Evolutionary conservation across 2,113 vertebrate species (phyloP).

Genomic region (Shinisaurus crocodilurus): DNA sequence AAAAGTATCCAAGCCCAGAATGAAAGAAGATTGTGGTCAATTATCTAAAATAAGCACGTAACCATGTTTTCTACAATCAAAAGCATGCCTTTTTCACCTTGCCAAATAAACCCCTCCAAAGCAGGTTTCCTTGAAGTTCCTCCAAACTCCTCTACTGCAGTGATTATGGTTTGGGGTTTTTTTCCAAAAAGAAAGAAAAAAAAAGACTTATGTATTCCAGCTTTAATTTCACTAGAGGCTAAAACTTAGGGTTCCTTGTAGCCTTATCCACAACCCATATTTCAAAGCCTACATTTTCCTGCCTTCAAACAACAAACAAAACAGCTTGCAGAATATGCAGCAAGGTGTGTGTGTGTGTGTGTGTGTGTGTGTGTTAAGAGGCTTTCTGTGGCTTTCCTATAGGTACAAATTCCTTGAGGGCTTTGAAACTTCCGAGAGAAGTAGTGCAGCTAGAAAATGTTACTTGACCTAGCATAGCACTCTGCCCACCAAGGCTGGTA

Average conservation of each 20-base stretch:
- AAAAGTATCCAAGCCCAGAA: conserved; percentile 53
- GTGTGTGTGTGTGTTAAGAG: conserved; percentile 4
- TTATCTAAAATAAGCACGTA: conserved; percentile 41
- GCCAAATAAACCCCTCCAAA: conserved; percentile 57
- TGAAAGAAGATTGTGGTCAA: conserved; percentile 44
- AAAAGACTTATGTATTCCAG: conserved; percentile 68
- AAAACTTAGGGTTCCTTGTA: conserved; percentile 65
- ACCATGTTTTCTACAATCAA: conserved; percentile 37
- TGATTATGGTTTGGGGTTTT: conserved; percentile 23
- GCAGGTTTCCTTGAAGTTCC: conserved; percentile 65
- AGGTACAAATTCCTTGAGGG: conserved; percentile 66
- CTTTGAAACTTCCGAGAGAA: conserved; percentile 64
- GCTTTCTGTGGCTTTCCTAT: conserved; percentile 48
- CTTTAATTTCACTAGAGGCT: conserved; percentile 73
- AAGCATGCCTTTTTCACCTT: conserved; percentile 39
- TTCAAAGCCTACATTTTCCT: conserved; percentile 71
- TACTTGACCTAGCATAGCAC: conserved; percentile 68
- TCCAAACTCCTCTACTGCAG: conserved; percentile 63
- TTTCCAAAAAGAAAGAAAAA: no score
- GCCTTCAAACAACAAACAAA: conserved; percentile 66
- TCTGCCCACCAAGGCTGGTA: conserved; percentile 61
- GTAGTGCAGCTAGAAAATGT: conserved; percentile 67
- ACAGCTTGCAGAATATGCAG: conserved; percentile 60
- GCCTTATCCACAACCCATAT: conserved; percentile 67
- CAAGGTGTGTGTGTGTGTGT: conserved; percentile 23